Percentiles rank a stretch among this genome's conserved stretches.
Conservation (phyloP, 2,888 invertebrate species). For the Thera britannica region DNA sequence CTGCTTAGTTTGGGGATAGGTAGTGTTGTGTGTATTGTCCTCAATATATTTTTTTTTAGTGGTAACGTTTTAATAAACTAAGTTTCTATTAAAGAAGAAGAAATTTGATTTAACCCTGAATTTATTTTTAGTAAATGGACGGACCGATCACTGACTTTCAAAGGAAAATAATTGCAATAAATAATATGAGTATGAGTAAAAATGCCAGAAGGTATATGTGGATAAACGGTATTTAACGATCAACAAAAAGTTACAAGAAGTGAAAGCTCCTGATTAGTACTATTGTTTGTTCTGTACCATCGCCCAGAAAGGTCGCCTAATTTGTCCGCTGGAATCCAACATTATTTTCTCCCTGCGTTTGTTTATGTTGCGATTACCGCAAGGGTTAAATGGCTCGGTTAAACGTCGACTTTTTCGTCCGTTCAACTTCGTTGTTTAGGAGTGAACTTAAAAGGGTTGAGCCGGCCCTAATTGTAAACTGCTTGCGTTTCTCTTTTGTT, state of each 20-base stretch:
- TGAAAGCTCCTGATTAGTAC: constrained; percentile 5
- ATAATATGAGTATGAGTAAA: no score
- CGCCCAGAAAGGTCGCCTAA: constrained; percentile 78
- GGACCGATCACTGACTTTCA: no score
- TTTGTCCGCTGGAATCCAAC: constrained; percentile 81
- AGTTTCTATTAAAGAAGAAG: no score
- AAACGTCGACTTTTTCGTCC: constrained; percentile 77
- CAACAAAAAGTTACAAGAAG: background rate
- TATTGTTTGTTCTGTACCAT: constrained; percentile 41
- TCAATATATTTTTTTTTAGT: no score
- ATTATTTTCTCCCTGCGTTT: constrained; percentile 77
- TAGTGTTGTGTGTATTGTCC: no score
- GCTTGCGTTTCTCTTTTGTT: constrained; percentile 68
- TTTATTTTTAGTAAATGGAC: no score
- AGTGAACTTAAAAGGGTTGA: constrained; percentile 77
- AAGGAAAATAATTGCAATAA: no score
- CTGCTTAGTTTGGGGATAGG: no score
- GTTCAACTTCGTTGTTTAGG: constrained; percentile 72
- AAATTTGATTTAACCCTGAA: no score
- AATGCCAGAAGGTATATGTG: no score
- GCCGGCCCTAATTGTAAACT: constrained; percentile 73
- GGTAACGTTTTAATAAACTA: no score
- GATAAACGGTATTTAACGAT: no score
- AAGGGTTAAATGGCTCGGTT: constrained; percentile 80
- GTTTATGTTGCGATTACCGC: constrained; percentile 81